phyloP scores from a whole-genome alignment of 1,140 invertebrate genomes.

The Drosophila azteca region DNA sequence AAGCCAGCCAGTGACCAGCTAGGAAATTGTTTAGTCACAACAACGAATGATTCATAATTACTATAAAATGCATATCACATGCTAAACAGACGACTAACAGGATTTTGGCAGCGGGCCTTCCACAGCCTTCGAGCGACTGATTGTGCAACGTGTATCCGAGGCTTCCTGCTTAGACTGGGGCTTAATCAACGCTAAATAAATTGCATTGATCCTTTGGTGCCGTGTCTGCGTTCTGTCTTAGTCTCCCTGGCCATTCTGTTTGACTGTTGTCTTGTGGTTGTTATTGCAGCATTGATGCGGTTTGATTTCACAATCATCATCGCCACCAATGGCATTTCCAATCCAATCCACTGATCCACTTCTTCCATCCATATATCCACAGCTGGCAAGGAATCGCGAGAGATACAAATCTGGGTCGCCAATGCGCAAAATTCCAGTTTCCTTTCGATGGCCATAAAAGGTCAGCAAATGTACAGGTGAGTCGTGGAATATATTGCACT shows the following conservation, averaged over 20 bases:
- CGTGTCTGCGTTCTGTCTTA: no score
- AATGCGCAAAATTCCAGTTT: conserved; percentile 91
- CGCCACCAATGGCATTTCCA: conserved; percentile 30
- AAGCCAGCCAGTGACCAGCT: background rate
- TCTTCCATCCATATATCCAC: conserved; percentile 38
- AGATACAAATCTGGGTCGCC: conserved; percentile 90
- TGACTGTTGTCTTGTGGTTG: background rate
- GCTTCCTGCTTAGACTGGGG: conserved; percentile 15
- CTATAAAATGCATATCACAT: conserved; percentile 18
- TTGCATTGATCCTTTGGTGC: no score
- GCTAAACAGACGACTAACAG: conserved; percentile 19
- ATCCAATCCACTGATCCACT: conserved; percentile 28
- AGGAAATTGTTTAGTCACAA: conserved; percentile 24
- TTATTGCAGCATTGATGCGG: conserved; percentile 3
- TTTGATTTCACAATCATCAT: conserved; percentile 36
- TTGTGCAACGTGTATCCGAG: conserved; percentile 19
- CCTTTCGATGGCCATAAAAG: conserved; percentile 90
- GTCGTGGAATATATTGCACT: conserved; percentile 16
- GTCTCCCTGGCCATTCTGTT: no score
- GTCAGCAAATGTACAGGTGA: conserved; percentile 89
- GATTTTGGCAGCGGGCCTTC: conserved; percentile 14
- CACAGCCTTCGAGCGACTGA: background rate
- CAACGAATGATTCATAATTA: conserved; percentile 42
- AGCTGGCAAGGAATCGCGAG: conserved; percentile 89
- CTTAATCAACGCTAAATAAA: background rate